phyloP scores from a whole-genome alignment of 2,113 vertebrate species.

The Cynoglossus semilaevis region DNA sequence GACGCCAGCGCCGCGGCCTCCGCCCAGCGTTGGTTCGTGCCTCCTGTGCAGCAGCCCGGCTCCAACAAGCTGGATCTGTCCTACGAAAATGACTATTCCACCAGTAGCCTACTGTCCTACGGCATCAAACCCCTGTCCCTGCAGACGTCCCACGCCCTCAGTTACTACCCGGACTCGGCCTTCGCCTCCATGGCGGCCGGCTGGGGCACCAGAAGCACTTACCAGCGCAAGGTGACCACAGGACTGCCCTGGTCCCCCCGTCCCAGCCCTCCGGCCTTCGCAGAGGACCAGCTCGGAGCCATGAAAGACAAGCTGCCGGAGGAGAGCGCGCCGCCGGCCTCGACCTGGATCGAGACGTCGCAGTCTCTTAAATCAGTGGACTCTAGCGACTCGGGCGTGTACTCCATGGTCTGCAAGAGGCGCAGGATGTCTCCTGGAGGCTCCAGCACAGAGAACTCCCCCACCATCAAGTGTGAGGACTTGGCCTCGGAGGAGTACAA shows the following conservation, averaged over 20 bases:
- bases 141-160: constrained; percentile 91
- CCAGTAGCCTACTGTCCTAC: constrained; percentile 91
- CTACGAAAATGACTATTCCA: constrained; percentile 92
- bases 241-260: constrained; percentile 93
- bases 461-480: constrained; percentile 96
- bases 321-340: constrained; percentile 72
- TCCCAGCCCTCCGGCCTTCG: constrained; percentile 88
- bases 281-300: constrained; percentile 86
- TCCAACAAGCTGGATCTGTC: constrained; percentile 92
- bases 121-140: constrained; percentile 96
- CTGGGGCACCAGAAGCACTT: constrained; percentile 87
- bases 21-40: constrained; percentile 95
- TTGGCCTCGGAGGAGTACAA: constrained; percentile 93
- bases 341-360: constrained; percentile 91
- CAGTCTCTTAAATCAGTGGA: constrained; percentile 94
- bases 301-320: constrained; percentile 94
- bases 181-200: constrained; percentile 94
- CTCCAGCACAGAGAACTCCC: constrained; percentile 96
- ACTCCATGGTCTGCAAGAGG: constrained; percentile 92
- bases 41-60: constrained; percentile 87
- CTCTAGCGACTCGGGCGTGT: constrained; percentile 89
- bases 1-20: constrained; percentile 81
- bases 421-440: constrained; percentile 90
- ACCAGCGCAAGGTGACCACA: constrained; percentile 91
- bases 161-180: constrained; percentile 93